These are phyloP conservation scores for Gnathonemus longibarbis DNA, from an alignment of 2,113 vertebrate species.

Conservation along the genomic window DNA sequence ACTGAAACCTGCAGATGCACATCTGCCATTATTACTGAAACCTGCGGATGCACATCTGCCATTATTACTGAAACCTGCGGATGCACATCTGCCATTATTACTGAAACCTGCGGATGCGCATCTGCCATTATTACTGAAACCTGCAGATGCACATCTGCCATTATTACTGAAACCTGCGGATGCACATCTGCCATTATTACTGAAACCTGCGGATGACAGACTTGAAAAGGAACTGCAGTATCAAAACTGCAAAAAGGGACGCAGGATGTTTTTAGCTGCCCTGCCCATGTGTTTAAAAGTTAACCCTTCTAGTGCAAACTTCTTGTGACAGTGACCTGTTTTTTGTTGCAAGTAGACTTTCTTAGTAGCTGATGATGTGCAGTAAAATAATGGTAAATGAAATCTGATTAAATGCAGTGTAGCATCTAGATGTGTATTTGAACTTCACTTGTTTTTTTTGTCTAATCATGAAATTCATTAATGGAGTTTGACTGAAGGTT, in stretches of 20 bases:
- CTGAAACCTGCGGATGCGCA: too few species aligned
- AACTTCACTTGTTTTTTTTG: neutral
- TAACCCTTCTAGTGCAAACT: neutral
- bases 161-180: too few species aligned
- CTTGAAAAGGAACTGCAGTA: neutral
- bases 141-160: too few species aligned
- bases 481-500: neutral
- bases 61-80: too few species aligned
- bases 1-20: too few species aligned
- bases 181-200: too few species aligned
- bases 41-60: too few species aligned
- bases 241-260: neutral
- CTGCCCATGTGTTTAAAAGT: neutral
- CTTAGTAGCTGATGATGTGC: neutral
- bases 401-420: neutral
- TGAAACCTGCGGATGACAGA: constrained; percentile 30
- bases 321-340: neutral
- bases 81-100: too few species aligned
- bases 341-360: neutral
- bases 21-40: too few species aligned
- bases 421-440: neutral
- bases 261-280: neutral
- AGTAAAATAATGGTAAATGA: neutral
- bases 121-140: too few species aligned
- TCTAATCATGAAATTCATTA: neutral